Percentiles rank a stretch among this genome's conserved stretches.
Conservation (phyloP, 2,113 vertebrate genomes). For the Gymnarchus niloticus region DNA sequence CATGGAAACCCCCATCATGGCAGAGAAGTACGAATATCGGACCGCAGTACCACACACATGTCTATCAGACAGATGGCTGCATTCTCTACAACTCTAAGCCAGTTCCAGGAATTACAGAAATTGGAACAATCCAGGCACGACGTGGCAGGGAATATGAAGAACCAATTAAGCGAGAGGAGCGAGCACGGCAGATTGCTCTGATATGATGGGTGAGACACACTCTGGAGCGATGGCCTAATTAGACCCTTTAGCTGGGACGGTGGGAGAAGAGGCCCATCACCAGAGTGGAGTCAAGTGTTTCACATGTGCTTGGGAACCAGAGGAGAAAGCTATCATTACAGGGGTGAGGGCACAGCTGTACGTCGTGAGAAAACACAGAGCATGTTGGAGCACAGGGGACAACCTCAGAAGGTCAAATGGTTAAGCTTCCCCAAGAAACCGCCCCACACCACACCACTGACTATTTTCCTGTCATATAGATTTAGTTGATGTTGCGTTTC, state of each 20-base stretch:
- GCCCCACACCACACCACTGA: not conserved
- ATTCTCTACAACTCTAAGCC: not conserved
- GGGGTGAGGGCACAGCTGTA: too few species aligned
- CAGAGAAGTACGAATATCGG: not conserved
- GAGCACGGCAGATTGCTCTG: not conserved
- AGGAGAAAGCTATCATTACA: too few species aligned
- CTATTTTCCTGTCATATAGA: not conserved
- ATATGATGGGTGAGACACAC: not conserved
- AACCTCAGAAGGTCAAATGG: too few species aligned
- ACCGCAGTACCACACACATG: not conserved
- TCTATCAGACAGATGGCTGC: not conserved
- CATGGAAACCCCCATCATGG: not conserved
- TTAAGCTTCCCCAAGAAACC: too few species aligned
- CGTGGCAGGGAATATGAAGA: not conserved
- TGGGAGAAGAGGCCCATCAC: not conserved
- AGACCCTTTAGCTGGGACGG: not conserved
- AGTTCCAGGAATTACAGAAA: not conserved
- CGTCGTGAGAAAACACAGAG: not conserved
- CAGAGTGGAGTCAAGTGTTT: not conserved
- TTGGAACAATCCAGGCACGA: not conserved
- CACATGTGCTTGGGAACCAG: not conserved
- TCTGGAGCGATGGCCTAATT: not conserved
- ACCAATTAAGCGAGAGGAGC: not conserved
- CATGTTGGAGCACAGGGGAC: not conserved
- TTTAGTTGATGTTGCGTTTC: not conserved